Conservation (phyloP, 1,140 invertebrate genomes). For the Drosophila parvula region DNA sequence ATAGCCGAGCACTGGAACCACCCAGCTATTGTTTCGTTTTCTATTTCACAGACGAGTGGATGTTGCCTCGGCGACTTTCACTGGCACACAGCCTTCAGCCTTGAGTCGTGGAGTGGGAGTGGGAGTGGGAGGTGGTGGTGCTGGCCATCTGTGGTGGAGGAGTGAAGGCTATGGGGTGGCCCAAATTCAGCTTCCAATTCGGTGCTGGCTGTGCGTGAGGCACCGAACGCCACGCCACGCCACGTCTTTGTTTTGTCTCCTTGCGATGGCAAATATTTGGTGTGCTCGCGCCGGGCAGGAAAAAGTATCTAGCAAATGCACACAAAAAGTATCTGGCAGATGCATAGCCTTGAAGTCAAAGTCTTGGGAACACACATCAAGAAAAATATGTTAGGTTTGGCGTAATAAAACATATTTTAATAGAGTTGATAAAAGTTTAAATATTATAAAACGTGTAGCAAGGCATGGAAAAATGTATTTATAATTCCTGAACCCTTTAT, state of each 20-base stretch:
- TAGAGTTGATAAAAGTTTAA: too few relatives aligned
- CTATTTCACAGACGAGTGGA: slow-evolving; percentile 78
- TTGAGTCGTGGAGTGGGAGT: slow-evolving; percentile 12
- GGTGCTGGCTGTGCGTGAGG: slow-evolving; percentile 52
- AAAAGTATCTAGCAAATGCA: slow-evolving; percentile 47
- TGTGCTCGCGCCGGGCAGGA: slow-evolving; percentile 16
- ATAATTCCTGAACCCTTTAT: not conserved
- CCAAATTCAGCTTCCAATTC: slow-evolving; percentile 54
- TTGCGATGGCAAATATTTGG: slow-evolving; percentile 73
- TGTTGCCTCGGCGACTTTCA: slow-evolving; percentile 70
- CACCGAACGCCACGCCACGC: slow-evolving; percentile 20
- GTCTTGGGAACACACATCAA: too few relatives aligned
- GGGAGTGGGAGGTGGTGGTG: not conserved
- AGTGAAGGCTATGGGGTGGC: slow-evolving; percentile 30
- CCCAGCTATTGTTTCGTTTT: slow-evolving; percentile 73
- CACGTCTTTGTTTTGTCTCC: slow-evolving; percentile 48
- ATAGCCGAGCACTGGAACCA: not conserved
- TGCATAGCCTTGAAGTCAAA: slow-evolving; percentile 35
- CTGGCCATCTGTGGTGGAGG: not conserved
- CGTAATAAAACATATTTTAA: not conserved
- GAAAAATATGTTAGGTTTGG: not conserved
- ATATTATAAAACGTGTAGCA: too few relatives aligned
- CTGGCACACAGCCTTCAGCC: slow-evolving; percentile 68
- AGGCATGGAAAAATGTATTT: not conserved
- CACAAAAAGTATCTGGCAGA: slow-evolving; percentile 63